Conservation (phyloP, 2,113 vertebrate species). For the Tricholaema leucomelas region DNA sequence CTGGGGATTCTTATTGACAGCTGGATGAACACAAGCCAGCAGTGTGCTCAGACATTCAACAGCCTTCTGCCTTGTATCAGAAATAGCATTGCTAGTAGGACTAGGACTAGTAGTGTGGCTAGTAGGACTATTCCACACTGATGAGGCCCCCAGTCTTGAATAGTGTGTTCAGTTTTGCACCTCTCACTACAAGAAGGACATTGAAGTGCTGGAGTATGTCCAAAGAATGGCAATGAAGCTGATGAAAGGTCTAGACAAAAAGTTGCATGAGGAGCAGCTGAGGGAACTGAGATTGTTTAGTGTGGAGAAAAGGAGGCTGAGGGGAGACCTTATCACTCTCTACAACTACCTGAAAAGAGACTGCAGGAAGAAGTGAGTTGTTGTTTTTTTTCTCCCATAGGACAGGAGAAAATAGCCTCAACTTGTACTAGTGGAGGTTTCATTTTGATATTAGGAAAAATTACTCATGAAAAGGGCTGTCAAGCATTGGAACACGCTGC, state of each 20-base stretch:
- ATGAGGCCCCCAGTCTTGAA: background rate
- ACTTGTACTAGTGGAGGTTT: background rate
- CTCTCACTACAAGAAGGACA: background rate
- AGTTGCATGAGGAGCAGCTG: background rate
- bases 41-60: background rate
- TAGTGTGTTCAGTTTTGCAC: background rate
- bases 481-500: background rate
- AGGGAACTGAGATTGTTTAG: background rate
- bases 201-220: rapidly evolving
- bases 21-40: background rate
- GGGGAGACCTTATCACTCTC: too few species aligned
- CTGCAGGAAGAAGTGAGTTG: too few species aligned
- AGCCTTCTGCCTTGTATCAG: background rate
- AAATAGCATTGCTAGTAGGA: background rate
- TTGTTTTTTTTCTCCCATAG: background rate
- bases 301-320: background rate
- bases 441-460: background rate
- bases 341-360: too few species aligned
- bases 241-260: background rate
- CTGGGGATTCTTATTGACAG: too few species aligned
- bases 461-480: background rate
- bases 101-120: too few species aligned
- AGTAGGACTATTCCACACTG: rapidly evolving
- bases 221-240: background rate
- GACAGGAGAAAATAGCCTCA: background rate